A percentile compares a stretch with the other conserved stretches of the same genome.
phyloP scores from a whole-genome alignment of 2,888 invertebrate species.

The Scelioninae gen. 1 region DNA sequence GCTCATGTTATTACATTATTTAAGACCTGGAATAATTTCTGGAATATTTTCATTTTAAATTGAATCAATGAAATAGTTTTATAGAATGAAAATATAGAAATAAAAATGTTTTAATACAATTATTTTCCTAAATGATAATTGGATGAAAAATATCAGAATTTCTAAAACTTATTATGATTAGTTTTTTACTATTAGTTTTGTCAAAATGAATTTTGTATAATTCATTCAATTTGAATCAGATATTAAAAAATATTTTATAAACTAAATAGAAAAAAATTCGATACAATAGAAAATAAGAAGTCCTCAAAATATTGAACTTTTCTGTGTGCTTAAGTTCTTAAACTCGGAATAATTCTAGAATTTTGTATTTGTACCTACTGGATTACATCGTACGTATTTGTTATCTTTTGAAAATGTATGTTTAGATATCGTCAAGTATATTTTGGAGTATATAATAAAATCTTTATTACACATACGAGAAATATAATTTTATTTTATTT shows the following conservation, averaged over 20 bases:
- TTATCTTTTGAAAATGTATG: not conserved
- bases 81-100: no score
- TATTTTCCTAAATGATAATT: no score
- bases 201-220: not conserved
- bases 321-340: not conserved
- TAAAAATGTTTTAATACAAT: no score
- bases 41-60: not conserved
- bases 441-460: no score
- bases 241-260: not conserved
- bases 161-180: no score
- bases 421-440: no score
- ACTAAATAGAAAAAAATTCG: not conserved
- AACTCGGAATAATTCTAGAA: not conserved
- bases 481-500: not conserved
- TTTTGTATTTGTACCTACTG: not conserved
- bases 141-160: no score
- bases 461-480: not conserved
- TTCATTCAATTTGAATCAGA: not conserved
- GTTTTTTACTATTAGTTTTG: no score
- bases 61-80: not conserved
- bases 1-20: slow-evolving; percentile 15
- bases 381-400: not conserved
- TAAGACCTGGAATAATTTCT: not conserved
- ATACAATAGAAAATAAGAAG: not conserved
- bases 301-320: slow-evolving; percentile 5